Evolutionary conservation across 1,140 invertebrate genomes (phyloP).

Genomic region (Vanessa atalanta): DNA sequence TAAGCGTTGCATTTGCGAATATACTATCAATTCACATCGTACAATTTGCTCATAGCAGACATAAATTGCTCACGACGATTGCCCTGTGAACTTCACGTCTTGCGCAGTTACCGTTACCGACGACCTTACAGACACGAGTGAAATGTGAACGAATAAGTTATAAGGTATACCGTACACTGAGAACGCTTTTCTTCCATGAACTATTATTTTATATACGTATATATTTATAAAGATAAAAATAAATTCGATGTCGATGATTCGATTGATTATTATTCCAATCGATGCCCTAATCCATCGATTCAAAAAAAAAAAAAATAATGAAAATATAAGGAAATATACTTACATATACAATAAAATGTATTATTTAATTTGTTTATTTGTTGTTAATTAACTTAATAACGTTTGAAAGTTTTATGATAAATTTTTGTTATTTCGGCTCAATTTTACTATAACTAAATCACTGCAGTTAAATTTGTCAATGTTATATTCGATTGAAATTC

Average conservation of each 20-base stretch:
- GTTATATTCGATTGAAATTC: background rate
- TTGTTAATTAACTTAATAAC: no score
- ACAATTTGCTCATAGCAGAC: conserved; percentile 41
- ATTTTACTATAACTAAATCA: no score
- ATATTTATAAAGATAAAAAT: no score
- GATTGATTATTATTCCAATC: no score
- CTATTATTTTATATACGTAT: background rate
- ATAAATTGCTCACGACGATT: conserved; percentile 36
- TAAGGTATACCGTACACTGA: conserved; percentile 24
- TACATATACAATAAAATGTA: no score
- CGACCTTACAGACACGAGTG: conserved; percentile 14
- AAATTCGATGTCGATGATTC: no score
- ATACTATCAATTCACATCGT: conserved; percentile 21
- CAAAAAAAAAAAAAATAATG: no score
- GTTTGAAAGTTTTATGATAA: no score
- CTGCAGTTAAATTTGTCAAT: background rate
- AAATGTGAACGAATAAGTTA: conserved; percentile 23
- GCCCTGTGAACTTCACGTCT: conserved; percentile 36
- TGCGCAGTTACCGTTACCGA: conserved; percentile 26
- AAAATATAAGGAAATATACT: no score
- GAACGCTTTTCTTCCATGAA: background rate
- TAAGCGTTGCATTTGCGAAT: background rate
- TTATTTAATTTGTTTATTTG: no score
- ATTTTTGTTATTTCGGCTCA: no score
- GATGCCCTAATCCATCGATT: no score